Conservation (phyloP, 1,140 invertebrate species). For the Schlechtendalia chinensis region DNA sequence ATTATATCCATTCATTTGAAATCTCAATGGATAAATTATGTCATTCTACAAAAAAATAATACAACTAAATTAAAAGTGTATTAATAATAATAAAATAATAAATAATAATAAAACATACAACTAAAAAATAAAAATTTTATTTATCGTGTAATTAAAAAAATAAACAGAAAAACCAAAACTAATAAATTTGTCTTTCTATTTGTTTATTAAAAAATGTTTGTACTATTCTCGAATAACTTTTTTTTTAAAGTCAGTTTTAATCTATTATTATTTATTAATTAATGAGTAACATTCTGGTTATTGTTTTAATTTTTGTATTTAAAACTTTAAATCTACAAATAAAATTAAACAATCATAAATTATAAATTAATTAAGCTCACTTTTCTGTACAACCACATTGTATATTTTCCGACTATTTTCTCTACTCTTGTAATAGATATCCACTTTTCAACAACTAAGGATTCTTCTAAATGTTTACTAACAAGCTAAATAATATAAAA, state of each 20-base stretch:
- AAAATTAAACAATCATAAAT: background rate
- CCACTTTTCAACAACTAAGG: slow-evolving; percentile 73
- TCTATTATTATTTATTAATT: too few species aligned
- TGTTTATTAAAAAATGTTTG: too few species aligned
- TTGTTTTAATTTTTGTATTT: too few species aligned
- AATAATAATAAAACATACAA: too few species aligned
- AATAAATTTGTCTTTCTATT: too few species aligned
- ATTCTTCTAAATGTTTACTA: slow-evolving; percentile 66
- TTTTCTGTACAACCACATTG: slow-evolving; percentile 75
- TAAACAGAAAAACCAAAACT: too few species aligned
- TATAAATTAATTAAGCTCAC: slow-evolving; percentile 55
- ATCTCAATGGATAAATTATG: slow-evolving; percentile 64
- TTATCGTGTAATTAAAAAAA: too few species aligned
- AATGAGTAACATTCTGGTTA: too few species aligned
- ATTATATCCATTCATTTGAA: slow-evolving; percentile 93
- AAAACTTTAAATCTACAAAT: background rate
- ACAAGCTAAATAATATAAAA: slow-evolving; percentile 55
- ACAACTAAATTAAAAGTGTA: background rate
- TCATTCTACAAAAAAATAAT: slow-evolving; percentile 12
- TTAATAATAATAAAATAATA: too few species aligned
- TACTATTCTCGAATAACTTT: too few species aligned
- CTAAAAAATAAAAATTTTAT: background rate
- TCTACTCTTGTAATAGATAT: slow-evolving; percentile 65
- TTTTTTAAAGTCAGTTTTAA: too few species aligned
- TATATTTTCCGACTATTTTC: slow-evolving; percentile 84